These are phyloP conservation scores for Hepsetus odoe DNA, from an alignment of 2,113 vertebrate species.

Conservation along the genomic window DNA sequence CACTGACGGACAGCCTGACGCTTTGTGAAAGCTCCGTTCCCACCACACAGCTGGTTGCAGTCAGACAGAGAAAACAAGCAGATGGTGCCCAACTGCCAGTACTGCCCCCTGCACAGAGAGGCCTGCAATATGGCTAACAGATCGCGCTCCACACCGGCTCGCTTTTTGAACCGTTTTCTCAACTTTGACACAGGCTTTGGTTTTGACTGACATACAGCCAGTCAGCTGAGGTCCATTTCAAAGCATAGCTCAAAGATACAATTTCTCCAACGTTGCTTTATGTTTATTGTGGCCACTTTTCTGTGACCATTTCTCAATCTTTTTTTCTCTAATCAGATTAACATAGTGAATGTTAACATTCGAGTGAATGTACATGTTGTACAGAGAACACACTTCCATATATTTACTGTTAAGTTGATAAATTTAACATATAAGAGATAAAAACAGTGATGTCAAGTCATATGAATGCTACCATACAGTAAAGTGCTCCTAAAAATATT, in stretches of 20 bases:
- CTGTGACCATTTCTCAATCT: no score
- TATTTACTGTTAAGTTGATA: no score
- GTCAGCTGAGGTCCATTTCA: not conserved
- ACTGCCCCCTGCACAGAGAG: conserved; percentile 35
- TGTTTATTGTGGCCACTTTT: no score
- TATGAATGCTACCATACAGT: no score
- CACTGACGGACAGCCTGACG: conserved; percentile 34
- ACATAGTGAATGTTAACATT: no score
- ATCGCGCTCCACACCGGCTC: conserved; percentile 12
- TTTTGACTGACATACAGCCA: not conserved
- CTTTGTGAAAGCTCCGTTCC: conserved; percentile 43
- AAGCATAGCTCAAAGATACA: not conserved
- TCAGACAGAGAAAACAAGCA: conserved; percentile 41
- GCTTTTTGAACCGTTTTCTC: conserved; percentile 9
- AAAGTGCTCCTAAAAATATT: no score
- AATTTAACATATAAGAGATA: no score
- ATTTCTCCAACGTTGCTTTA: not conserved
- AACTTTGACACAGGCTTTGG: not conserved
- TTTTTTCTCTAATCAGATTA: no score
- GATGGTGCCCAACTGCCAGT: conserved; percentile 52
- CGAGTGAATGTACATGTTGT: no score
- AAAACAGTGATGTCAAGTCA: no score
- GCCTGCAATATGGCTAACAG: conserved; percentile 38
- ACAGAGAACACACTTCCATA: no score
- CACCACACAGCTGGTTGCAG: conserved; percentile 44